Percentiles rank a stretch among this genome's conserved stretches.
phyloP scores from a whole-genome alignment of 1,140 invertebrate genomes.

The Lepidostoma basale region DNA sequence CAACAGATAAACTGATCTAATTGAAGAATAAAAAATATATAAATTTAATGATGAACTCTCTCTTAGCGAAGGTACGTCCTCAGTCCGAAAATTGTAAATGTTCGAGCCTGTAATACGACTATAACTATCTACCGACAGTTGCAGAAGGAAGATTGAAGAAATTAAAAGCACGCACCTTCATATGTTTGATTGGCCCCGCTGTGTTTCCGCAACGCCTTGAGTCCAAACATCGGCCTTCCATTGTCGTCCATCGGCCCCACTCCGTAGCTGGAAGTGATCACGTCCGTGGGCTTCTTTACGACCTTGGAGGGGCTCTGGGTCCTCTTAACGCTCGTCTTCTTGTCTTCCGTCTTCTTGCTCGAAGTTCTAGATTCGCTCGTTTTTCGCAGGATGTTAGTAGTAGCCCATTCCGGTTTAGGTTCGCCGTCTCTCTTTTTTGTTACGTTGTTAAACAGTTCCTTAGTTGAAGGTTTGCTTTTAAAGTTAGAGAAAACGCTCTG shows the following conservation, averaged over 20 bases:
- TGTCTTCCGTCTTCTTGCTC: slow-evolving; percentile 55
- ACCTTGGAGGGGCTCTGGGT: slow-evolving; percentile 54
- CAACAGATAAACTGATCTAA: too few relatives aligned
- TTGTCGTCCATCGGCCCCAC: slow-evolving; percentile 80
- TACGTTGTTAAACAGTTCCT: slow-evolving; percentile 34
- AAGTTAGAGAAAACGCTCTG: slow-evolving; percentile 41
- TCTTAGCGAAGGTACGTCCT: too few relatives aligned
- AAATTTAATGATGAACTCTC: too few relatives aligned
- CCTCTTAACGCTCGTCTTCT: slow-evolving; percentile 51
- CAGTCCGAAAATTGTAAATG: too few relatives aligned
- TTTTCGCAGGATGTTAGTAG: slow-evolving; percentile 61
- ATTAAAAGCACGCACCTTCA: slow-evolving; percentile 58
- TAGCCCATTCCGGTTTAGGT: slow-evolving; percentile 64
- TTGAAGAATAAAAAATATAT: too few relatives aligned
- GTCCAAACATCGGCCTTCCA: slow-evolving; percentile 76
- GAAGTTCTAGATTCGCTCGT: slow-evolving; percentile 54
- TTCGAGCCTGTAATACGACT: too few relatives aligned
- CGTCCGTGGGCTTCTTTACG: slow-evolving; percentile 59
- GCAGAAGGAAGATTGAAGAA: too few relatives aligned
- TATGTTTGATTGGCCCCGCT: slow-evolving; percentile 61
- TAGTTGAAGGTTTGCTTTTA: slow-evolving; percentile 40
- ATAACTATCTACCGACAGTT: too few relatives aligned
- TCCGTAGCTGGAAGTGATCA: slow-evolving; percentile 80
- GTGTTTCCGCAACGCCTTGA: slow-evolving; percentile 72
- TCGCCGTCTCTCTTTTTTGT: slow-evolving; percentile 46